Conservation (phyloP, 2,797 vertebrate genomes). For the Myotis daubentonii region DNA sequence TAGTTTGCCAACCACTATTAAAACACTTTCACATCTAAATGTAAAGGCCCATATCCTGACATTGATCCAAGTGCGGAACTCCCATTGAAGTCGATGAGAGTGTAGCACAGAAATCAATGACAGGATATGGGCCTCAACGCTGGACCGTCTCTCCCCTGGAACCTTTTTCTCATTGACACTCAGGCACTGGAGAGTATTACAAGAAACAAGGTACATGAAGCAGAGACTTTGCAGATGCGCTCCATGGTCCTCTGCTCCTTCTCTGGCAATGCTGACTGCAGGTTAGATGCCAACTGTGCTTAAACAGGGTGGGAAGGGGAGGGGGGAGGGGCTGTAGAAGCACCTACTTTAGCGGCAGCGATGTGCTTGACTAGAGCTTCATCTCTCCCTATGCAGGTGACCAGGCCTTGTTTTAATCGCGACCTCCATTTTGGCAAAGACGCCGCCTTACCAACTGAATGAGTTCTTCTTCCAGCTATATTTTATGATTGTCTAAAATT, state of each 20-base stretch:
- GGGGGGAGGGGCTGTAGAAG: neutral
- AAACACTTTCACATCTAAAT: slow-evolving; percentile 80
- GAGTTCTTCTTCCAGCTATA: slow-evolving; percentile 39
- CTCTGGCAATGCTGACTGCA: neutral
- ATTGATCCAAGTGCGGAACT: slow-evolving; percentile 81
- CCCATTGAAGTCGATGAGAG: slow-evolving; percentile 81
- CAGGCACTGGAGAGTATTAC: slow-evolving; percentile 74
- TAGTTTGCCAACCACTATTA: slow-evolving; percentile 81
- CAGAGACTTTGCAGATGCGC: neutral
- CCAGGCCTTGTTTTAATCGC: slow-evolving; percentile 46
- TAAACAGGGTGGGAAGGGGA: neutral
- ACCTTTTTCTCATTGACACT: slow-evolving; percentile 70
- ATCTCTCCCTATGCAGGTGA: slow-evolving; percentile 40
- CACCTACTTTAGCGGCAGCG: neutral
- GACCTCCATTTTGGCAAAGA: slow-evolving; percentile 51
- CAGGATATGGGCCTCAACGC: slow-evolving; percentile 79
- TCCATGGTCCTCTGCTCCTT: neutral
- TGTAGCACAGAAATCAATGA: slow-evolving; percentile 81
- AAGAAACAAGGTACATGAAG: slow-evolving; percentile 65
- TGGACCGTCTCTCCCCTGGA: slow-evolving; percentile 76
- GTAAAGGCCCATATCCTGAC: slow-evolving; percentile 82
- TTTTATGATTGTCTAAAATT: slow-evolving; percentile 31
- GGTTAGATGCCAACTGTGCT: neutral
- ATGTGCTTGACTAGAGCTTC: slow-evolving; percentile 45
- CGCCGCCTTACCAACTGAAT: neutral